Base-by-base conservation (phyloP, 1,140 invertebrate species). In the Teleogryllus occipitalis region DNA sequence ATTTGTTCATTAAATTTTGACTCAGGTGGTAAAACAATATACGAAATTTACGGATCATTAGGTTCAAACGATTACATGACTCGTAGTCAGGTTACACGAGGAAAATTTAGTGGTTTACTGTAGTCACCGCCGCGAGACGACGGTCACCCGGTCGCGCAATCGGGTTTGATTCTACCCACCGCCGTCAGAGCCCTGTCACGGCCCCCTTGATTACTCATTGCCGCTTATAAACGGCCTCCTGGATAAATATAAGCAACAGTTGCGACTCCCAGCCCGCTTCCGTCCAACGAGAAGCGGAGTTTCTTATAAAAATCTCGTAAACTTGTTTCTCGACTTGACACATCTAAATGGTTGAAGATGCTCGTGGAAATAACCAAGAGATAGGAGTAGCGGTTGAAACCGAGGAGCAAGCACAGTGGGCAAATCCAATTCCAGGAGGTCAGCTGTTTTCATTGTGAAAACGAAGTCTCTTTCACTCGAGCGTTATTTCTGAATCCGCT, bases 231-330 rank as follows among this genome's bases (percentile, higher is more conserved):
- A 65, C 54, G 18, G 27, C 54, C 10, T 14, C 10, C 10, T 65
- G 18, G 54, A 65, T 65, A 65, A 65, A 65, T 65, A 65, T 65
- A 65, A 65, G 54, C 54, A 65, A 65, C 54, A 65, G 54, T 65
- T 65, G 54, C 54, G 18, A 65, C 0, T 18, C 54, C 54, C 54
- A 2, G 10, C 54, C 54, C 54, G 18, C 54, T 18, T 65, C 54
- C 18, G 54, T 65, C 18, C 54, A 7, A 65, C 10, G 10, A 39
- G 27, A 65, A 14, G 54, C 54, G 0, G 54, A 65, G 18, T 65
- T 65, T 65, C 18, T 18, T 65, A 14, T 14, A 65, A 65, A 14
- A 65, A 14, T 65, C 18, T 10, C 54, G 18, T 65, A 65, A 18
- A 65, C 54, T 10, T 65, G 54, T 65, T 65, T 65, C 54, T 65